phyloP scores from a whole-genome alignment of 2,113 vertebrate genomes.

The Ammodytes dubius region DNA sequence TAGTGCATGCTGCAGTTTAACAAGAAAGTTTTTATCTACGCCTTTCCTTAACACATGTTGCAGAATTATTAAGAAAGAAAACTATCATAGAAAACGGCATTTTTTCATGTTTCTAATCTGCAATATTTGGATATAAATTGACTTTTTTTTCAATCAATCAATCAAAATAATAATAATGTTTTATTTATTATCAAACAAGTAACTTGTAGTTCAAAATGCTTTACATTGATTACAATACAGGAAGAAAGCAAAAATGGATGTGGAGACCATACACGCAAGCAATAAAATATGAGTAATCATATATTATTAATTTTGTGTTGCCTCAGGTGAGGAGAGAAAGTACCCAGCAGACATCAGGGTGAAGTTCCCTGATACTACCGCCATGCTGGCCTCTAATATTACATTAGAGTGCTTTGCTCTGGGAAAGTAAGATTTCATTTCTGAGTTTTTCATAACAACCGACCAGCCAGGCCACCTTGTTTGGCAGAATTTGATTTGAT shows the following conservation, averaged over 20 bases:
- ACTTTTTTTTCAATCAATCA: neutral
- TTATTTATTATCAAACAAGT: too few relatives aligned
- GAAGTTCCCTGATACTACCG: conserved; percentile 90
- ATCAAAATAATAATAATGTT: too few relatives aligned
- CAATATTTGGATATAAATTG: neutral
- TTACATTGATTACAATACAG: too few relatives aligned
- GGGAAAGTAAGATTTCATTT: conserved; percentile 91
- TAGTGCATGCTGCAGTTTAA: neutral
- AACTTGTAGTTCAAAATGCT: too few relatives aligned
- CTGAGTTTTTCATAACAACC: neutral
- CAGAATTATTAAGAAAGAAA: neutral
- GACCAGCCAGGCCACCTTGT: too few relatives aligned
- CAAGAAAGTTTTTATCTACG: neutral
- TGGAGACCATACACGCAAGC: too few relatives aligned
- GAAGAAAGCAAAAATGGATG: too few relatives aligned
- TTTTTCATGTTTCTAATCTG: neutral
- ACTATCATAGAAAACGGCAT: neutral
- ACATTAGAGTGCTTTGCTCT: conserved; percentile 97
- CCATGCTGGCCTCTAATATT: conserved; percentile 93
- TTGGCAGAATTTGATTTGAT: too few relatives aligned
- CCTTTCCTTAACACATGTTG: neutral
- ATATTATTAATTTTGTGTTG: too few relatives aligned
- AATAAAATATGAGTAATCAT: too few relatives aligned
- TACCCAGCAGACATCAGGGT: conserved; percentile 96
- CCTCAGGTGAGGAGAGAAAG: conserved; percentile 88